Conservation (phyloP, 1,140 invertebrate species). For the Ctenoplectra terminalis region DNA sequence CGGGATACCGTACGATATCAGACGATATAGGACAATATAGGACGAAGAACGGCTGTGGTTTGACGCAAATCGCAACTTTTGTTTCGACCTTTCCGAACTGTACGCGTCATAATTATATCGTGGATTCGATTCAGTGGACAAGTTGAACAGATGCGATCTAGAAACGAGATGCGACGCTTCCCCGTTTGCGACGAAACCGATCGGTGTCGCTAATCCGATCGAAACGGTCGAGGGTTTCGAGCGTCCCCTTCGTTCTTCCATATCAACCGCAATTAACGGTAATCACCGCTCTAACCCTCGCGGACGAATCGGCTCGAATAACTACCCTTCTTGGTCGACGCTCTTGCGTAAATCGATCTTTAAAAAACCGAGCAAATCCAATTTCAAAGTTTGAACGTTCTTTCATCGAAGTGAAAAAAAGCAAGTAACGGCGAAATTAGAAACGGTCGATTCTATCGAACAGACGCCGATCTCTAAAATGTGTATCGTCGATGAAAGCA, state of each 20-base stretch:
- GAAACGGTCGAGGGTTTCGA: conserved; percentile 64
- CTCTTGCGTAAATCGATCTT: conserved; percentile 39
- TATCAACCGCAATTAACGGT: conserved; percentile 66
- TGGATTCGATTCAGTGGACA: too few relatives aligned
- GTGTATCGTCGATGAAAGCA: too few relatives aligned
- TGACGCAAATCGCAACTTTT: not conserved
- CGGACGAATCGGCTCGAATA: conserved; percentile 18
- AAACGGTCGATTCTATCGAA: not conserved
- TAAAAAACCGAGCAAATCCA: not conserved
- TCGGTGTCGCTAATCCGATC: conserved; percentile 66
- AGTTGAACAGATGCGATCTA: too few relatives aligned
- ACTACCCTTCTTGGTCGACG: not conserved
- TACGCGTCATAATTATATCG: conserved; percentile 1
- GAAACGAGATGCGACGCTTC: not conserved
- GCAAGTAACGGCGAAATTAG: not conserved
- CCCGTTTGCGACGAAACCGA: conserved; percentile 24
- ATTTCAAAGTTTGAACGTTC: not conserved
- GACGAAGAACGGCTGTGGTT: not conserved
- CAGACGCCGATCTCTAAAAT: too few relatives aligned
- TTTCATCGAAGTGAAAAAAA: too few relatives aligned
- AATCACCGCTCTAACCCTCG: conserved; percentile 60
- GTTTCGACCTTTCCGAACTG: too few relatives aligned
- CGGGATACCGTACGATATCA: too few relatives aligned
- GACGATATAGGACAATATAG: too few relatives aligned
- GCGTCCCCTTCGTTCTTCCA: conserved; percentile 41